Evolutionary conservation across 2,797 vertebrate species (phyloP), one percentile per base, ranked within the genome.

Genomic region (Phyllotis vaccarum): DNA sequence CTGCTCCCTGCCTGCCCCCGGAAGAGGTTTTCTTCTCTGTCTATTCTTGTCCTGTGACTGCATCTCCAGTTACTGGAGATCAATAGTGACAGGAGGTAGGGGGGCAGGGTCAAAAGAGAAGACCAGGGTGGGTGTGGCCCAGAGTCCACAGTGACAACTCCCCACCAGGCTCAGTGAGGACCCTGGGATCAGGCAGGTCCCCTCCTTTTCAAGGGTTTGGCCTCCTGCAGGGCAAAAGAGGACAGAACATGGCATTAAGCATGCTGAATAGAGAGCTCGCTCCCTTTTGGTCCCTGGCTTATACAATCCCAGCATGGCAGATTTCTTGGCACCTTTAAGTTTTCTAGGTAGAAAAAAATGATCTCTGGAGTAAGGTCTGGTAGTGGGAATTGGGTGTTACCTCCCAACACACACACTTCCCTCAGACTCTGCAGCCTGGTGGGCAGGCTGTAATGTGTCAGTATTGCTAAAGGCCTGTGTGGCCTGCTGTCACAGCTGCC

Each of bases 21-120:
- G 34, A 43, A 58, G 95, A 96, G 97, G 96, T 90, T 98, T 74
- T 85, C 96, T 95, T n/a, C 60, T 52, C 82, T 78, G 96, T 97
- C 98, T 98, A 97, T 98, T 98, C 98, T 97, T 64, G 68, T 97
- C 97, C 89, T 85, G 72, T 96, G 97, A 97, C 95, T 97, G 95
- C 97, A 49, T 97, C 98, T 98, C 98, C 94, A 82, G 96, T 98
- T 98, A 98, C 97, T 43, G 79, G 56, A 9, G 78, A 98, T 98
- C 98, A 83, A 98, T 98, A 98, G 90, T 87, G 88, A 97, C 97
- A 98, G 98, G 98, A 98, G 2, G 43, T 88, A 24, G 3, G 34
- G 58, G 58, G 31, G 6, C 10, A 3, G 27, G 75, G 78, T 14
- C 37, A 37, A 68, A 2, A 56, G 31, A 56, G 64, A 16, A 56